Conservation (phyloP, 2,888 invertebrate genomes). For the Alloscopus bannaensis region DNA sequence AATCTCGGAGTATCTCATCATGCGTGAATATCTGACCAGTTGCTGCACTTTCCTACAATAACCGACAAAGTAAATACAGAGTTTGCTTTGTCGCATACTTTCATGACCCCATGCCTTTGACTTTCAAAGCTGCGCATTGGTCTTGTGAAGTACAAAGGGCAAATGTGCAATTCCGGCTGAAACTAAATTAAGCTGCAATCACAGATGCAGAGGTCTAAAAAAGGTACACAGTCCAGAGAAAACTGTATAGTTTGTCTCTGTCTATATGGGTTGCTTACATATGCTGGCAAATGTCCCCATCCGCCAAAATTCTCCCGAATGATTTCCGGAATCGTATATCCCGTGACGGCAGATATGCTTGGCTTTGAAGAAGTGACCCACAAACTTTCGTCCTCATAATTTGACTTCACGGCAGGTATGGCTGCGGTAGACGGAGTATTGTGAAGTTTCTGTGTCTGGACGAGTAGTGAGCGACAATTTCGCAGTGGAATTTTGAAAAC, state of each 20-base stretch:
- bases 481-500: constrained; percentile 4
- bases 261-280: constrained; percentile 61
- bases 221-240: too few species aligned
- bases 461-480: neutral
- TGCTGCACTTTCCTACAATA: constrained; percentile 78
- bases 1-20: constrained; percentile 78
- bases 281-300: constrained; percentile 67
- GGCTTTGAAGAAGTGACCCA: constrained; percentile 59
- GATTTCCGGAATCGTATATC: constrained; percentile 67
- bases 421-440: constrained; percentile 38
- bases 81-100: too few species aligned
- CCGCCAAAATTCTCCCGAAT: constrained; percentile 50
- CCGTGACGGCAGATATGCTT: constrained; percentile 55
- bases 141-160: too few species aligned
- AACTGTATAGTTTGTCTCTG: too few species aligned
- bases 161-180: too few species aligned
- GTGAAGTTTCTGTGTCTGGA: constrained; percentile 2
- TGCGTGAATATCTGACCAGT: constrained; percentile 82
- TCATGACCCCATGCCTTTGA: too few species aligned
- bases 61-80: too few species aligned
- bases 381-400: constrained; percentile 45
- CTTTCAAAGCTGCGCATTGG: too few species aligned
- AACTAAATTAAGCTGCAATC: too few species aligned
- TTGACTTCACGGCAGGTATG: constrained; percentile 5
- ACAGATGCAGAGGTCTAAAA: too few species aligned